phyloP scores from a whole-genome alignment of 53 echinoderm and acorn worm species.

The Hippasteria phrygiana region DNA sequence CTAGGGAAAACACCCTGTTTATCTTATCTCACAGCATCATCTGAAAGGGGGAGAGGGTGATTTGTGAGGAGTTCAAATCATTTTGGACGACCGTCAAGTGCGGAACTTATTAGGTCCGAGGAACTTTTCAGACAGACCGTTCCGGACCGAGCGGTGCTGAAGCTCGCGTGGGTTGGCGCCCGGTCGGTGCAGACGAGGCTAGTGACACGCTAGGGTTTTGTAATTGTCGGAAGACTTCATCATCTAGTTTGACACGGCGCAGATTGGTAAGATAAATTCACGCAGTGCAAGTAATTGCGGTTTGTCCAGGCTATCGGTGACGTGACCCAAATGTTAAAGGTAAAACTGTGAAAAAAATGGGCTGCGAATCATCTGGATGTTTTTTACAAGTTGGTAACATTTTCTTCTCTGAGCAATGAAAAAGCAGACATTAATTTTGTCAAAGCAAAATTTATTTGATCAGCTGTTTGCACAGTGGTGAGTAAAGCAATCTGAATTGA shows the following conservation, averaged over 20 bases:
- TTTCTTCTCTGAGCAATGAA: too few species aligned
- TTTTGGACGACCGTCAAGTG: not conserved
- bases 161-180: constrained; percentile 22
- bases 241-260: constrained; percentile 35
- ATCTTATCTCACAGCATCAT: constrained; percentile 52
- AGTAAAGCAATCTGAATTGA: too few species aligned
- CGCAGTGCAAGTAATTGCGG: not conserved
- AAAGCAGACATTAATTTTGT: too few species aligned
- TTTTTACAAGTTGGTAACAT: too few species aligned
- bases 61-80: constrained; percentile 19
- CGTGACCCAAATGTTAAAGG: constrained; percentile 6
- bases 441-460: too few species aligned
- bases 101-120: too few species aligned
- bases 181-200: not conserved
- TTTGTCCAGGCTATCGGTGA: not conserved
- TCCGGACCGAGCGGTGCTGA: constrained; percentile 15
- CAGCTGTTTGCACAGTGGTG: too few species aligned
- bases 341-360: not conserved
- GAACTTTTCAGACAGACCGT: constrained; percentile 23
- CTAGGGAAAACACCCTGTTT: not conserved
- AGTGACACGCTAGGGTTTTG: constrained; percentile 44
- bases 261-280: constrained; percentile 6
- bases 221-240: constrained; percentile 52
- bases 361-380: too few species aligned
- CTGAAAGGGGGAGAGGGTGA: constrained; percentile 40